These are phyloP conservation scores for Speoplatyrhinus poulsoni DNA, from an alignment of 2,113 vertebrate species.

Conservation along the genomic window DNA sequence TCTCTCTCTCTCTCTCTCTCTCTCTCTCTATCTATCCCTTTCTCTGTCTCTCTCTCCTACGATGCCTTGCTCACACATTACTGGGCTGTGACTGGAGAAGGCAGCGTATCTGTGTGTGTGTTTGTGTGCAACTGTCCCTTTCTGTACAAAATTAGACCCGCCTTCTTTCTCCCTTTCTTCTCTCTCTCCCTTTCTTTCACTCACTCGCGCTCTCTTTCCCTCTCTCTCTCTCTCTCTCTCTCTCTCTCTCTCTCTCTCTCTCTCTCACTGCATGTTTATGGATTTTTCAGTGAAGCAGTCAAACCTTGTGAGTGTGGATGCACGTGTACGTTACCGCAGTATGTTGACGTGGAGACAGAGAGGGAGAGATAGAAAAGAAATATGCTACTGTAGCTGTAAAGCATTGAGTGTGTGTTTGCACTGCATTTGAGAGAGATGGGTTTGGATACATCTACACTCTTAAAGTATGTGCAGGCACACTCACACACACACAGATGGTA, in stretches of 20 bases:
- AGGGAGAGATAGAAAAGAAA: no score
- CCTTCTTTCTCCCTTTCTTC: not conserved
- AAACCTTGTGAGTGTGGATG: no score
- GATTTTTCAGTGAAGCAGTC: not conserved
- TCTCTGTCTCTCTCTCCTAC: conserved; percentile 1
- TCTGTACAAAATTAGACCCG: not conserved
- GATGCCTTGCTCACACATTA: conserved; percentile 23
- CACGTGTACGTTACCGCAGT: no score
- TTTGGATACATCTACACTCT: no score
- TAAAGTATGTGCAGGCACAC: not conserved
- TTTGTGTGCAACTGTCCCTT: not conserved
- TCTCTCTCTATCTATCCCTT: no score
- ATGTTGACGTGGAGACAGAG: no score
- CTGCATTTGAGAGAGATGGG: no score
- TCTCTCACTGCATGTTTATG: not conserved
- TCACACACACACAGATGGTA: no score
- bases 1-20: not conserved
- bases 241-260: not conserved
- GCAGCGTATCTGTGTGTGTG: conserved; percentile 19
- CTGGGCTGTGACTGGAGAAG: conserved; percentile 59
- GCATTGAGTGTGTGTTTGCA: no score
- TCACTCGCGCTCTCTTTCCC: not conserved
- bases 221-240: not conserved
- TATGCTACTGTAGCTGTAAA: no score
- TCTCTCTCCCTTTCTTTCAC: conserved; percentile 5